phyloP scores from a whole-genome alignment of 2,888 invertebrate genomes.

The Drosophila pseudotalamancana region DNA sequence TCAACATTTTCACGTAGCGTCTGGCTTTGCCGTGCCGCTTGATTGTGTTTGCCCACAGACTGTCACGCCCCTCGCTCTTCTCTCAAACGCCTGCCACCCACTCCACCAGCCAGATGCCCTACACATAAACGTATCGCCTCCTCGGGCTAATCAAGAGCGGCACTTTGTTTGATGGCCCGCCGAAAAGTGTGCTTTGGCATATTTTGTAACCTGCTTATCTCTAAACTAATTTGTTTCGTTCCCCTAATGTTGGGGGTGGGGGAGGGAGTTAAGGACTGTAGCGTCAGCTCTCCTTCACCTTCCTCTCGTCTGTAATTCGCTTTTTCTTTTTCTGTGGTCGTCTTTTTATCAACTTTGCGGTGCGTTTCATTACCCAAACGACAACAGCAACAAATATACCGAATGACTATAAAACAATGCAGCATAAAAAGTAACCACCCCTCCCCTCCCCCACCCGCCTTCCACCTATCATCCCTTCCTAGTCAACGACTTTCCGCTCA shows the following conservation, averaged over 20 bases:
- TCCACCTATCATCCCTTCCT: not conserved
- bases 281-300: not conserved
- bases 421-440: constrained; percentile 59
- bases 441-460: not conserved
- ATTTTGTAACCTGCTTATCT: constrained; percentile 79
- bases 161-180: constrained; percentile 64
- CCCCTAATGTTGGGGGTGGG: constrained; percentile 5
- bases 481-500: no score
- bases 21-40: constrained; percentile 59
- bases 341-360: constrained; percentile 64
- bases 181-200: constrained; percentile 70
- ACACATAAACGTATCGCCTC: constrained; percentile 30
- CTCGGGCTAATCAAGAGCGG: constrained; percentile 72
- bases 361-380: constrained; percentile 60
- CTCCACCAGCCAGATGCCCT: not conserved
- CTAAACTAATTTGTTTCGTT: constrained; percentile 76
- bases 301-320: constrained; percentile 27
- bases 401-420: constrained; percentile 75
- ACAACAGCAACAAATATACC: constrained; percentile 1
- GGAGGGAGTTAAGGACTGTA: not conserved
- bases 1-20: constrained; percentile 71
- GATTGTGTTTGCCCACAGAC: constrained; percentile 67
- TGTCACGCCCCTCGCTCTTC: not conserved
- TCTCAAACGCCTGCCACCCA: not conserved
- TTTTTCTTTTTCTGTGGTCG: constrained; percentile 42